A percentile compares a stretch with the other conserved stretches of the same genome.
These are phyloP conservation scores for Sebastes matsubarae DNA, from an alignment of 2,797 vertebrate genomes.

Conservation along the genomic window DNA sequence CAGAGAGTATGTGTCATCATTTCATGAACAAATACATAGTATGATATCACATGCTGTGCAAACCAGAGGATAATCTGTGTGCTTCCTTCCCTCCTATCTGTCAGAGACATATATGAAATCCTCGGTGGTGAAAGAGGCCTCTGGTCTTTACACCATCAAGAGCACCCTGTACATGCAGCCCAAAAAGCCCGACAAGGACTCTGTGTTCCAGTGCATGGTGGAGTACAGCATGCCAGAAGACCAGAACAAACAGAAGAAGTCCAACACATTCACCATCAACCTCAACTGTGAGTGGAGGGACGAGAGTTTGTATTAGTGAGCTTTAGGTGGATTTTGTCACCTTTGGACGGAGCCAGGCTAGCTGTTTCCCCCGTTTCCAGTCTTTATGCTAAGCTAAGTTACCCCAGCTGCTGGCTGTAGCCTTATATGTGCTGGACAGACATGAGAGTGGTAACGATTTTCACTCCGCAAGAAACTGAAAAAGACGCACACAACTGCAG, in stretches of 20 bases:
- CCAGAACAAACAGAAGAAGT: slow-evolving; percentile 66
- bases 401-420: not conserved
- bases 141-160: slow-evolving; percentile 83
- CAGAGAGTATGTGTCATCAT: slow-evolving; percentile 71
- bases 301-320: not conserved
- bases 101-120: slow-evolving; percentile 83
- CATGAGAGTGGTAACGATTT: not conserved
- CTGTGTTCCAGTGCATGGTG: slow-evolving; percentile 83
- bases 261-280: slow-evolving; percentile 79
- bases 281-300: slow-evolving; percentile 87
- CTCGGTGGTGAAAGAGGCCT: slow-evolving; percentile 86
- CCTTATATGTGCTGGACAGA: not conserved
- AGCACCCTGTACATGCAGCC: slow-evolving; percentile 85
- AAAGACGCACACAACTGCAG: not conserved
- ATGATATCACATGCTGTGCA: not conserved
- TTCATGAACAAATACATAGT: not conserved
- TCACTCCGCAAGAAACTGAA: not conserved
- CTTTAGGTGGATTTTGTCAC: not conserved
- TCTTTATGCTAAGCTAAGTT: not conserved
- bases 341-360: not conserved
- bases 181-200: slow-evolving; percentile 82
- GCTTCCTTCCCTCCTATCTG: not conserved
- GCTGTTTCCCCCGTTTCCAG: not conserved
- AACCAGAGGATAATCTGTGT: not conserved
- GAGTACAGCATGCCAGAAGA: slow-evolving; percentile 79